Base-by-base conservation (phyloP, 2,888 invertebrate genomes). In the Rambutsinella grinnellia region DNA sequence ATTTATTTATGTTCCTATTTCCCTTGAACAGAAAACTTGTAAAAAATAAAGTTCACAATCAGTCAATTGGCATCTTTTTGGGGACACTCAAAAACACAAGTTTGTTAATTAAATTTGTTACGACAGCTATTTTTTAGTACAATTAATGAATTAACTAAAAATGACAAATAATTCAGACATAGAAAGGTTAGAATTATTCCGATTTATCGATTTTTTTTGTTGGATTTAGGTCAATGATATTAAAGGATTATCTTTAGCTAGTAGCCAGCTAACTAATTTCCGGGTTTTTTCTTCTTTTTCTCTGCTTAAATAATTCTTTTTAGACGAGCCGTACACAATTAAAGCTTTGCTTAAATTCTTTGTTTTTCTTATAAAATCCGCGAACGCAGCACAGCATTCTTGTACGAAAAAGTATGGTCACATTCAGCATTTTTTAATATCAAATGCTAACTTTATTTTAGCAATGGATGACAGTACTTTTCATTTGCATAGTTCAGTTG, bases 181-280 rank as follows among this genome's bases (percentile, higher is more conserved):
- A 21, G 8, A n/a, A n/a, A 3, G 26, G 27, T 27, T 17, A n/a
- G 19, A 24, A 27, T 17, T 13, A 10, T 6, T 44, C 44, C 13
- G 44, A 10, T 44, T 10, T 44, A 13, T 13, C 44, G 6, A 44
- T 10, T 10, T 44, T 44, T 44, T 44, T 13, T 6, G 26, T 26
- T 13, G 56, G 26, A 51, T 19, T n/a, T 54, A 26, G 51, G 56
- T 66, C 23, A 44, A 56, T 51, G 47, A 27, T 28, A 28, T 63
- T 63, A n/a, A n/a, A 15, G 19, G 19, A 51, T 27, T 27, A 44
- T 51, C 61, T 54, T 61, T 61, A 69, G 69, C 69, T 69, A 69
- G 69, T 53, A 69, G 21, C 69, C 69, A 69, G 69, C 69, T 69
- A 69, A 61, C 69, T 69, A 69, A 69, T 69, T 69, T 69, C 68